phyloP scores from a whole-genome alignment of 2,888 invertebrate species.

The Eilema sororculum region DNA sequence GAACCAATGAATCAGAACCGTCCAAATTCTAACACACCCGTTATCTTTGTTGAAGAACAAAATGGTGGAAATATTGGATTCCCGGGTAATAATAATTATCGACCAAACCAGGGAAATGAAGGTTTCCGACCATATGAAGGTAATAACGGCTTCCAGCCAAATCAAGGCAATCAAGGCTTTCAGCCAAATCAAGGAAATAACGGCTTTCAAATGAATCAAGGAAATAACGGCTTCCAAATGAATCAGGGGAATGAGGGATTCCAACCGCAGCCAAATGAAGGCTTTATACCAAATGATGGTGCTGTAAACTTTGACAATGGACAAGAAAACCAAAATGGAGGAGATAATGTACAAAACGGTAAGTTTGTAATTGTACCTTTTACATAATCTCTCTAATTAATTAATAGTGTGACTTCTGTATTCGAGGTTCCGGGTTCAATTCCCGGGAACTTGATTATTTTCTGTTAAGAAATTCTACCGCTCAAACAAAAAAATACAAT shows the following conservation, averaged over 20 bases:
- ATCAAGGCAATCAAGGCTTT: background rate
- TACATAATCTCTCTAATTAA: background rate
- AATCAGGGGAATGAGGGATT: conserved; percentile 1
- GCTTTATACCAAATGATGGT: conserved; percentile 3
- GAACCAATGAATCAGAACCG: conserved; percentile 2
- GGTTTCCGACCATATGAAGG: conserved; percentile 20
- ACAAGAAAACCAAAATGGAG: conserved; percentile 7
- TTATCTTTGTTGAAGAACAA: conserved; percentile 27
- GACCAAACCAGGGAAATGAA: conserved; percentile 11
- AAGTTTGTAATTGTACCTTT: background rate
- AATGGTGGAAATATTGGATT: conserved; percentile 35
- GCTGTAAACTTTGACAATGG: conserved; percentile 9
- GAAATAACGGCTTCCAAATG: background rate
- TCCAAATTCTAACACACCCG: conserved; percentile 20
- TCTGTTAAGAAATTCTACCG: no score
- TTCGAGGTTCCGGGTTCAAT: background rate
- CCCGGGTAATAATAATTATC: conserved; percentile 5
- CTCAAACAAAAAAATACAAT: no score
- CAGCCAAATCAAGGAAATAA: conserved; percentile 12
- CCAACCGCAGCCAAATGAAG: conserved; percentile 4
- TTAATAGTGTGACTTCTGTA: background rate
- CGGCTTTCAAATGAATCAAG: conserved; percentile 17
- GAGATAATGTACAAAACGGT: conserved; percentile 2
- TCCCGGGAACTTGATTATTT: background rate
- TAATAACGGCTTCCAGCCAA: conserved; percentile 10